phyloP scores from a whole-genome alignment of 2,113 vertebrate species.

The Puma concolor region DNA sequence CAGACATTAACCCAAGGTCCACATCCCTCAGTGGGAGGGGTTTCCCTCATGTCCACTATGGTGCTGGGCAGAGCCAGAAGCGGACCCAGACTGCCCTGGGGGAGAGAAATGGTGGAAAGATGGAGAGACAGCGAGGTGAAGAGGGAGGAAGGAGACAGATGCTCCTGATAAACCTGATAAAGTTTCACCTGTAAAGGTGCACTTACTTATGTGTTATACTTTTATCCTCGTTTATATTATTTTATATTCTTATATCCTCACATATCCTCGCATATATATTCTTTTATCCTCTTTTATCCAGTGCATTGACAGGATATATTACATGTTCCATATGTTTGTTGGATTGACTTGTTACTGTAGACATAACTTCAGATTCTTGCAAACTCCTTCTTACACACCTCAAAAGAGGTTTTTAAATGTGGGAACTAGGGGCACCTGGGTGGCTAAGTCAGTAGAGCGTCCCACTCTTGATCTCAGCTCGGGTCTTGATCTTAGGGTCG shows the following conservation, averaged over 20 bases:
- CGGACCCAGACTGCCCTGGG: background rate
- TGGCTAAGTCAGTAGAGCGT: too few relatives aligned
- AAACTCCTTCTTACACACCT: background rate
- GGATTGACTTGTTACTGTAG: constrained; percentile 10
- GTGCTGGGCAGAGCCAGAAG: background rate
- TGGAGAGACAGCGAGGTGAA: background rate
- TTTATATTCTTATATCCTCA: background rate
- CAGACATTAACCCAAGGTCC: background rate
- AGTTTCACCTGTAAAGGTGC: background rate
- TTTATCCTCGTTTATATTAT: background rate
- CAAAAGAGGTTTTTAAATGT: background rate
- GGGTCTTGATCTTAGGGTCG: too few relatives aligned
- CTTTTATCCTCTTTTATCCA: background rate
- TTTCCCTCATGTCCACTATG: background rate
- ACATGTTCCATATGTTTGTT: background rate
- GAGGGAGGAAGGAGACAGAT: background rate
- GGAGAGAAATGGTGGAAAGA: background rate
- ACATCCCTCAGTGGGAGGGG: too few relatives aligned
- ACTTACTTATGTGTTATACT: background rate
- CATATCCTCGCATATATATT: background rate
- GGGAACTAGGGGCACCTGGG: background rate
- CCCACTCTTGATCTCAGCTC: too few relatives aligned
- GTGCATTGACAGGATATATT: background rate
- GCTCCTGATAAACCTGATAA: background rate
- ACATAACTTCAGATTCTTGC: background rate